A percentile compares a stretch with the other conserved stretches of the same genome.
phyloP scores from a whole-genome alignment of 2,888 invertebrate species.

The Argyresthia albistria region DNA sequence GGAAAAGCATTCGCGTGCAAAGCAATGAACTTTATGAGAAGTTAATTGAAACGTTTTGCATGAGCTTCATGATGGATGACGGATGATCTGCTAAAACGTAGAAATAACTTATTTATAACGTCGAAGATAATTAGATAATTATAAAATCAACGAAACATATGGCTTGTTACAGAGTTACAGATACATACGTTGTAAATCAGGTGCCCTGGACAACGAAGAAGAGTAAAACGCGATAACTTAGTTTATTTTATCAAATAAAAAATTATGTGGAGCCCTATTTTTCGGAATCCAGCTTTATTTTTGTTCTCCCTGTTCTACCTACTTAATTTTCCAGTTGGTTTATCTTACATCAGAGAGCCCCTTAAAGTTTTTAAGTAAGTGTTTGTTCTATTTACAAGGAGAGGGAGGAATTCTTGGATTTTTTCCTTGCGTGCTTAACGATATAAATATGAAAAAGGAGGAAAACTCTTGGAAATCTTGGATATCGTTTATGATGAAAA shows the following conservation, averaged over 20 bases:
- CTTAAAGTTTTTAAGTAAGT: constrained; percentile 12
- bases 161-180: too few species aligned
- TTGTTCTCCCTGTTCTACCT: constrained; percentile 23
- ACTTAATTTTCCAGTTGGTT: constrained; percentile 31
- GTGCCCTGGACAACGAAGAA: background rate
- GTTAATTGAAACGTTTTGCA: background rate
- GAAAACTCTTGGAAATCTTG: background rate
- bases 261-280: background rate
- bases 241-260: background rate
- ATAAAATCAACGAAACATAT: too few species aligned
- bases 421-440: constrained; percentile 22
- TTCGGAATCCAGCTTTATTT: background rate
- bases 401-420: constrained; percentile 23
- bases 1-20: background rate
- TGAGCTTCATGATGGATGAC: too few species aligned
- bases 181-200: too few species aligned
- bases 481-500: background rate
- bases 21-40: background rate
- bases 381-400: constrained; percentile 23
- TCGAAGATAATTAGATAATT: background rate
- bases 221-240: background rate
- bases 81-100: too few species aligned
- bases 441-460: constrained; percentile 10
- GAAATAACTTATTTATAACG: too few species aligned
- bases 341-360: constrained; percentile 23